phyloP scores from a whole-genome alignment of 2,797 vertebrate genomes.

The Hypotaenidia okinawae region DNA sequence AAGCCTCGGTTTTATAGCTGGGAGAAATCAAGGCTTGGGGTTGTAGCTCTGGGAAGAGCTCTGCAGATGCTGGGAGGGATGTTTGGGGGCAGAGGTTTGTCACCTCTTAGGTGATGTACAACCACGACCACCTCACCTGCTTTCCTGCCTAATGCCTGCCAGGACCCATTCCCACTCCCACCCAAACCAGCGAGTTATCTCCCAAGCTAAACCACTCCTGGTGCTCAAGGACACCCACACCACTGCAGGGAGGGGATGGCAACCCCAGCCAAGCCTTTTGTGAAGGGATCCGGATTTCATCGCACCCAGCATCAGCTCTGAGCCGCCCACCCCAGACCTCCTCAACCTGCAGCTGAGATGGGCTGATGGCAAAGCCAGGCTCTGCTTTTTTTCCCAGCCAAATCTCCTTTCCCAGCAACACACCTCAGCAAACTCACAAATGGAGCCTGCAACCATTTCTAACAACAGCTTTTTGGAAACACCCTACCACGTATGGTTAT shows the following conservation, averaged over 20 bases:
- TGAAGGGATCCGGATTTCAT: background rate
- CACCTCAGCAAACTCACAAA: background rate
- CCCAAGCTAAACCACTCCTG: background rate
- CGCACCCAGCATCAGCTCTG: background rate
- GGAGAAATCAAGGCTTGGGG: background rate
- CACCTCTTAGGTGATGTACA: rapidly evolving
- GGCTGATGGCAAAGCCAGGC: background rate
- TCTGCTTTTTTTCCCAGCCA: background rate
- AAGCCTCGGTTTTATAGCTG: background rate
- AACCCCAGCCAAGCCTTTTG: background rate
- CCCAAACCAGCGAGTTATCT: background rate
- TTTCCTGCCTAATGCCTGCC: background rate
- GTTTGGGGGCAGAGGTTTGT: background rate
- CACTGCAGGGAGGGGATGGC: background rate
- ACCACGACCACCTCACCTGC: background rate
- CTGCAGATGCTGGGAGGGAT: background rate
- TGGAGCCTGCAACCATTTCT: rapidly evolving
- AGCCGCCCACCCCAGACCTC: background rate
- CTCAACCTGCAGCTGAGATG: background rate
- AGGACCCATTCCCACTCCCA: background rate
- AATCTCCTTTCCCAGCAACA: background rate
- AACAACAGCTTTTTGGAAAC: background rate
- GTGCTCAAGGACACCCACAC: background rate
- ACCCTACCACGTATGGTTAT: background rate
- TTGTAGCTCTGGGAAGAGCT: background rate